Base-by-base conservation (phyloP, 2,888 invertebrate genomes). In the Elysia crispata region DNA sequence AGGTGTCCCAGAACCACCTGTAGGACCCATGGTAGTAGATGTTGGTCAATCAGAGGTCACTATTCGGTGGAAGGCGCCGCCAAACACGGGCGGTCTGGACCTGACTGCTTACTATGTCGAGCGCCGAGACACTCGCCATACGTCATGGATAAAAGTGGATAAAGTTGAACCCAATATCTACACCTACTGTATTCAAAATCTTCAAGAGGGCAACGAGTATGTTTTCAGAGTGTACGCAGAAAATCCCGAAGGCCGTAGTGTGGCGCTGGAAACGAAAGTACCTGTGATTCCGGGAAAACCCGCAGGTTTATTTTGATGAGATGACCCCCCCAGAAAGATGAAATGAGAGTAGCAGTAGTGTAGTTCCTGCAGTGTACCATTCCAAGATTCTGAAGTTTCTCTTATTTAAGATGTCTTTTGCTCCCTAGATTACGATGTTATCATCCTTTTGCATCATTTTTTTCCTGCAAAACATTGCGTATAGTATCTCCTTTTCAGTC, bases 1-100 rank as follows among this genome's bases (percentile, higher is more conserved):
- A 89, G 91, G 86, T 74, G 86, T 87, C 50, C 91, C 92, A 75
- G 85, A 87, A 18, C 84, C 88, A 67, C 92, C 92, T 1, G 81
- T 85, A 76, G 88, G 90, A 62, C 86, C 86, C 78, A 84, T 92
- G 20, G 78, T 83, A 41, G 94, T 96, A 87, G 95, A 95, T 88
- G 94, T 96, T 79, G 95, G 95, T 86, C 76, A 77, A 66, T 82
- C 82, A 87, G 94, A 95, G 0, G 95, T 96, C 13, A 95, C 94
- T n/a, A 94, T 97, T 79, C 95, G 95, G 91, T 97, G 97, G 97
- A 95, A 95, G 88, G 95, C 96, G 31, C 96, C 97, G 0, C 90
- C 94, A 0, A 76, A 76, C 83, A 95, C 95, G 87, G 97, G 97
- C 82, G 97, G 97, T 64, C 91, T 95, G 76, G 95, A 95, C 83